Percentiles rank a stretch among this genome's conserved stretches.
phyloP scores from a whole-genome alignment of 2,888 invertebrate genomes.

The Ormyrus pomaceus region DNA sequence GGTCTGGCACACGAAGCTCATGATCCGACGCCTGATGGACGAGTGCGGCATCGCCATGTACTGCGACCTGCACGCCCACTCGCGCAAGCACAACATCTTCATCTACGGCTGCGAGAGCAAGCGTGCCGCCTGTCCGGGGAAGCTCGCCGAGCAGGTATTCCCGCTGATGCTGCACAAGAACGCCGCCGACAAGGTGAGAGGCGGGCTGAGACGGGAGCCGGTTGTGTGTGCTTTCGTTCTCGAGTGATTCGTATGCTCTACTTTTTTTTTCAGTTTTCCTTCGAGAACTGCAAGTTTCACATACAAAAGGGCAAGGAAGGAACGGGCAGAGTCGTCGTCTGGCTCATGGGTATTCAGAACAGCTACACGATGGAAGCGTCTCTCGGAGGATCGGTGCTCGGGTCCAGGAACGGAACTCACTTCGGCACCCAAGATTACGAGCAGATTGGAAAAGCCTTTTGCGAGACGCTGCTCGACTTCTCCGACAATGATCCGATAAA shows the following conservation, averaged over 20 bases:
- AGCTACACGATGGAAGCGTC: constrained; percentile 98
- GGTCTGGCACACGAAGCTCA: constrained; percentile 94
- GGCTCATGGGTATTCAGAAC: constrained; percentile 96
- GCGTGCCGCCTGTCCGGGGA: constrained; percentile 83
- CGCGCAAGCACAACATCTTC: constrained; percentile 95
- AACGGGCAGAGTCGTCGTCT: constrained; percentile 94
- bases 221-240: neutral
- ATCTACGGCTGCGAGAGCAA: constrained; percentile 96
- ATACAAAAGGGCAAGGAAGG: constrained; percentile 96
- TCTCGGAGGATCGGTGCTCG: constrained; percentile 92
- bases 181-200: constrained; percentile 87
- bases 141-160: constrained; percentile 93
- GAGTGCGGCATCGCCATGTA: constrained; percentile 94
- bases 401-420: constrained; percentile 88
- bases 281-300: constrained; percentile 95
- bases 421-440: constrained; percentile 88
- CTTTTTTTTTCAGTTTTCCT: constrained; percentile 84
- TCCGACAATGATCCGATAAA: constrained; percentile 91
- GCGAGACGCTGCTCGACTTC: constrained; percentile 94
- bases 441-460: constrained; percentile 91
- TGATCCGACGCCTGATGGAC: constrained; percentile 91
- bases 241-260: constrained; percentile 13
- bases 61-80: constrained; percentile 96
- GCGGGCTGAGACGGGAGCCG: no score
- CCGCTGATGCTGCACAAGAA: constrained; percentile 96